Conservation (phyloP, 2,797 vertebrate species). For the Prionace glauca region DNA sequence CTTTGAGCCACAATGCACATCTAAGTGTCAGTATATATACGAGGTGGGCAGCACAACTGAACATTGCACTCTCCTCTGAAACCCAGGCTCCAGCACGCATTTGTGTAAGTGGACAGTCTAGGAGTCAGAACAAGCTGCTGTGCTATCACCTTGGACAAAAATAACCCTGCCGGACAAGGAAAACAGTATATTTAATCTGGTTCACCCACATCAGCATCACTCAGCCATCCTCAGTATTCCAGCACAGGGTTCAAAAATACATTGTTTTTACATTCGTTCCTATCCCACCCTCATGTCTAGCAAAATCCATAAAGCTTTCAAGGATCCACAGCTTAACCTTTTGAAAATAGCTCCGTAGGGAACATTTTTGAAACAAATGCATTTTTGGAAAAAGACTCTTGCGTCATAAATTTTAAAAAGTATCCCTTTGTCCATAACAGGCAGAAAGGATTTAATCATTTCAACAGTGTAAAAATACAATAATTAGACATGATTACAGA, state of each 20-base stretch:
- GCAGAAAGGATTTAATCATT: not conserved
- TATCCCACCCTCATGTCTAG: not conserved
- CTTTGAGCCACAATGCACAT: not conserved
- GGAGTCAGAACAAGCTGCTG: not conserved
- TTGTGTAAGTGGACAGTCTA: not conserved
- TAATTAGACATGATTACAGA: slow-evolving; percentile 17
- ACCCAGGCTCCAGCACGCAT: not conserved
- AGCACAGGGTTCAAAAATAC: not conserved
- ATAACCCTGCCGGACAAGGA: not conserved
- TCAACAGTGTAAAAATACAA: slow-evolving; percentile 11
- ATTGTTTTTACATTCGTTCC: not conserved
- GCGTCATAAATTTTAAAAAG: not conserved
- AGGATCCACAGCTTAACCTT: slow-evolving; percentile 6
- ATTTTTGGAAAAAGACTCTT: slow-evolving; percentile 11
- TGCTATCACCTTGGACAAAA: not conserved
- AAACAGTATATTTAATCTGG: not conserved
- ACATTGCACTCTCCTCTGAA: not conserved
- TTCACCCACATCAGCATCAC: not conserved
- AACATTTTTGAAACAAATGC: slow-evolving; percentile 14
- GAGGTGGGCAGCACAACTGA: not conserved
- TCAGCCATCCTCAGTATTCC: not conserved
- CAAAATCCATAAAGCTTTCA: not conserved
- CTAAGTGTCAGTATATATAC: not conserved
- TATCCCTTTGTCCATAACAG: not conserved
- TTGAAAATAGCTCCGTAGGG: slow-evolving; percentile 3